Evolutionary conservation across 2,888 invertebrate genomes (phyloP).

Genomic region (Chrysolina haemoptera): DNA sequence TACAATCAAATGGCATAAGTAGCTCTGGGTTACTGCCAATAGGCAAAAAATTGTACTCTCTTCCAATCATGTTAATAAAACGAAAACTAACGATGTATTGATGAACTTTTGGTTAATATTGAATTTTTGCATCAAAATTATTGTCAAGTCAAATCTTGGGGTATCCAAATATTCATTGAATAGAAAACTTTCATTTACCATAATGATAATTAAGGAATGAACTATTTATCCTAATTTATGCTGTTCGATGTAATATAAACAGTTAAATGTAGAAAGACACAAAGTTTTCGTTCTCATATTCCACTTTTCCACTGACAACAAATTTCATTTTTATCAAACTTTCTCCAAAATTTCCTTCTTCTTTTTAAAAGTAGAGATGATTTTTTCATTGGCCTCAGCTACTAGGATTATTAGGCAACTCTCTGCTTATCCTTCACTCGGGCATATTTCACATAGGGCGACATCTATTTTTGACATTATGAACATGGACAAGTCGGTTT

Average conservation of each 20-base stretch:
- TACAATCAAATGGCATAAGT: too few species aligned
- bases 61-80: too few species aligned
- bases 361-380: background rate
- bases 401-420: too few species aligned
- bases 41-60: too few species aligned
- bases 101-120: background rate
- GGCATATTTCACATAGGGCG: too few species aligned
- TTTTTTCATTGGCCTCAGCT: too few species aligned
- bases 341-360: background rate
- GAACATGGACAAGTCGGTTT: too few species aligned
- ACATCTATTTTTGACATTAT: too few species aligned
- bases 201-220: background rate
- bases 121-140: too few species aligned
- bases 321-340: constrained; percentile 4
- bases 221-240: constrained; percentile 19
- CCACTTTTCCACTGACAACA: constrained; percentile 1
- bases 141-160: background rate
- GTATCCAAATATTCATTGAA: background rate
- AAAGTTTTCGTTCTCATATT: constrained; percentile 1
- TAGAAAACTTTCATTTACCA: constrained; percentile 8
- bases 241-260: constrained; percentile 14
- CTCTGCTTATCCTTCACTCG: too few species aligned
- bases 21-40: too few species aligned
- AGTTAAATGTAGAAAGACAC: background rate
- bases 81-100: background rate